Percentiles rank a stretch among this genome's conserved stretches.
These are phyloP conservation scores for Myanophis thanlyinensis DNA, from an alignment of 2,113 vertebrate genomes.

Conservation along the genomic window DNA sequence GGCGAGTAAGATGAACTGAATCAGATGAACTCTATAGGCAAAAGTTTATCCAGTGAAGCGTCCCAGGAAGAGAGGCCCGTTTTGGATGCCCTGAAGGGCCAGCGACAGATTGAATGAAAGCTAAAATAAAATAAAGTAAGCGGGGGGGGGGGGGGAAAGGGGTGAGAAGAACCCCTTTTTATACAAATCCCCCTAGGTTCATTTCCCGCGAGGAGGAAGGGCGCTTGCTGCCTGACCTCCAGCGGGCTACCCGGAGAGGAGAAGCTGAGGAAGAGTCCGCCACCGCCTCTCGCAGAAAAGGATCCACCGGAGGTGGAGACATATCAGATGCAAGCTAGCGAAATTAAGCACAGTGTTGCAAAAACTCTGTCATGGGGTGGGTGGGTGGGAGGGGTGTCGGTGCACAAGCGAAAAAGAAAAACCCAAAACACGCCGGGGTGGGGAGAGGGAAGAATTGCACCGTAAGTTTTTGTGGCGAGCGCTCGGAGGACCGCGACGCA, in stretches of 20 bases:
- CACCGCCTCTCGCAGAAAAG: neutral
- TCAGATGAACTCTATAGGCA: constrained; percentile 36
- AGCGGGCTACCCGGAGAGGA: neutral
- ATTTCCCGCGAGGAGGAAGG: neutral
- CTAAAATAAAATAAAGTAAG: neutral
- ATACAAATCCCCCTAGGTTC: neutral
- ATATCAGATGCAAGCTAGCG: neutral
- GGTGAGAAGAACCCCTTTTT: constrained; percentile 50
- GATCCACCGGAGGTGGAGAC: neutral
- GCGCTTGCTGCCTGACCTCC: neutral
- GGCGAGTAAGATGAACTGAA: neutral
- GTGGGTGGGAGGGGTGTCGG: neutral
- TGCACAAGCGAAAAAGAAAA: neutral
- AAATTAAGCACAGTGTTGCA: neutral
- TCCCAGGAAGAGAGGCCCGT: constrained; percentile 29
- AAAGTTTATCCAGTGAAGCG: constrained; percentile 44
- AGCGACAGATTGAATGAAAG: constrained; percentile 38
- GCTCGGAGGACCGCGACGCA: constrained; percentile 22
- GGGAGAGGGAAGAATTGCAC: neutral
- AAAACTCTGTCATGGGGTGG: neutral
- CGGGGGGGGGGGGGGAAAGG: neutral
- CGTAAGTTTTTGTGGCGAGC: neutral
- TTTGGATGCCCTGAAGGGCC: constrained; percentile 39
- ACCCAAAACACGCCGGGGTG: neutral
- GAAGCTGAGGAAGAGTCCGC: neutral